Evolutionary conservation across 1,140 invertebrate genomes (phyloP).

Genomic region (Ceratina australensis): DNA sequence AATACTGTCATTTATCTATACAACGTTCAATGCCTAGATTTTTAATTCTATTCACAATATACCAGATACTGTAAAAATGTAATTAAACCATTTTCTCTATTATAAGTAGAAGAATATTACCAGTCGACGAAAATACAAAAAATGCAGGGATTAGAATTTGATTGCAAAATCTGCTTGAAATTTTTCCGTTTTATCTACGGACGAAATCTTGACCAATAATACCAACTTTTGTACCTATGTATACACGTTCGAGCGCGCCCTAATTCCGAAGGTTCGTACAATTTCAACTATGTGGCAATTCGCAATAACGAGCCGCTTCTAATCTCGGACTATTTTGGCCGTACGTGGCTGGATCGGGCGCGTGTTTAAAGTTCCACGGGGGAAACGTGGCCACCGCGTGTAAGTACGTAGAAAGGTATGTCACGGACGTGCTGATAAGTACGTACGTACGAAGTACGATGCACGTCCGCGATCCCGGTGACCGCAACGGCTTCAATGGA

Average conservation of each 20-base stretch:
- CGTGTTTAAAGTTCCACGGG: constrained; percentile 49
- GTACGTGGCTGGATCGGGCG: constrained; percentile 36
- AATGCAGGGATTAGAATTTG: too few species aligned
- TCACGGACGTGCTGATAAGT: constrained; percentile 44
- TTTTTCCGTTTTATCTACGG: neutral
- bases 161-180: neutral
- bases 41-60: too few species aligned
- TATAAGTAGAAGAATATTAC: too few species aligned
- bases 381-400: constrained; percentile 22
- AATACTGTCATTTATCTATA: too few species aligned
- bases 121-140: too few species aligned
- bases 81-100: too few species aligned
- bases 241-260: neutral
- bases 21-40: too few species aligned
- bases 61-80: too few species aligned
- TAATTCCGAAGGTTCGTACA: constrained; percentile 32
- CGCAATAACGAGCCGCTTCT: constrained; percentile 56
- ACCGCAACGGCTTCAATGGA: constrained; percentile 17
- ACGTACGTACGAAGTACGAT: constrained; percentile 1
- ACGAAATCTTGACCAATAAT: neutral
- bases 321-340: constrained; percentile 55
- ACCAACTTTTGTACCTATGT: neutral
- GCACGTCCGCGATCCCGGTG: neutral
- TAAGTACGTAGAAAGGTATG: constrained; percentile 46
- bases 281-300: constrained; percentile 60